These are phyloP conservation scores for Spinus olivaceus DNA, from an alignment of 2,797 vertebrate genomes.

Conservation along the genomic window DNA sequence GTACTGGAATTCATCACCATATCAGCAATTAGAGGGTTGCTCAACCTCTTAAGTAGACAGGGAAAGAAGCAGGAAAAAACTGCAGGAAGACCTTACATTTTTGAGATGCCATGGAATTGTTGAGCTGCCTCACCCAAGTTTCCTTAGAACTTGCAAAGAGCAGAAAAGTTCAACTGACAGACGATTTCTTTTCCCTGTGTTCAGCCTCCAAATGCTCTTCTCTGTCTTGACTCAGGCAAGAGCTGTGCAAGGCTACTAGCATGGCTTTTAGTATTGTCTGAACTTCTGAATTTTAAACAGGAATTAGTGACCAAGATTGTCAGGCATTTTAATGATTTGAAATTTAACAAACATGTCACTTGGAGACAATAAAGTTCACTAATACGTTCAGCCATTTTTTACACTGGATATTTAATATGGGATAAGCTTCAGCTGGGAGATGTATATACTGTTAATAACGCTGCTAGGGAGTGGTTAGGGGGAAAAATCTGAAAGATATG, in stretches of 20 bases:
- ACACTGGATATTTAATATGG: neutral
- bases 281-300: neutral
- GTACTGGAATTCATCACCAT: neutral
- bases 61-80: constrained; percentile 47
- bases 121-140: constrained; percentile 2
- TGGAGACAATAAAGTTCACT: neutral
- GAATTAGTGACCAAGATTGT: neutral
- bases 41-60: neutral
- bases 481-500: neutral
- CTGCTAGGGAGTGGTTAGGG: neutral
- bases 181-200: neutral
- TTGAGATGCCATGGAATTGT: neutral
- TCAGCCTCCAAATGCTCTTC: neutral
- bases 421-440: neutral
- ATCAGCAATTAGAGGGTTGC: neutral
- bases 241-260: neutral
- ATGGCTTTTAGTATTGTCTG: neutral
- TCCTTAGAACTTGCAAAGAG: constrained; percentile 2
- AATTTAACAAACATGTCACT: neutral
- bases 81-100: constrained; percentile 49
- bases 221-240: neutral
- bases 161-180: neutral
- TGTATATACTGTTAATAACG: neutral
- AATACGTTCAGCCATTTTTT: neutral
- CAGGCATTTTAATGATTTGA: neutral